Evolutionary conservation across 1,140 invertebrate species (phyloP).

Genomic region (Aphidius ervi): DNA sequence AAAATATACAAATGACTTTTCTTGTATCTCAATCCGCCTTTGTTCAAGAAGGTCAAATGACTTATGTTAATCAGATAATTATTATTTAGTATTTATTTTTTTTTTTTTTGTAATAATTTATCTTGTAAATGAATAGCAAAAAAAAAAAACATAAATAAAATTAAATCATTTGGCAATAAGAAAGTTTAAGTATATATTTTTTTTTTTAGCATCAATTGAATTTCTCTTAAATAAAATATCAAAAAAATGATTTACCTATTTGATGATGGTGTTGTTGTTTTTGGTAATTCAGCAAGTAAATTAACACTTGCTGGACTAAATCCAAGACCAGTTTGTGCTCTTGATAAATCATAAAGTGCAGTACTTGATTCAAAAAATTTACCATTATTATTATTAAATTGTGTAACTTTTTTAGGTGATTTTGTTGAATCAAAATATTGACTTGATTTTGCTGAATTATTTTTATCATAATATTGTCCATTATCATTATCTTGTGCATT

Average conservation of each 20-base stretch:
- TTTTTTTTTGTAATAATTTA: too few species aligned
- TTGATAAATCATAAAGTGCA: slow-evolving; percentile 37
- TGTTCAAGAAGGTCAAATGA: too few species aligned
- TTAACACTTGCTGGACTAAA: slow-evolving; percentile 51
- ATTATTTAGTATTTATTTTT: not conserved
- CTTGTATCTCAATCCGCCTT: too few species aligned
- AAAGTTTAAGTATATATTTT: too few species aligned
- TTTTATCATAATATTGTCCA: slow-evolving; percentile 36
- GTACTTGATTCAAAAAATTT: slow-evolving; percentile 46
- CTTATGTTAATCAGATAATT: too few species aligned
- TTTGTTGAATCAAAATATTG: slow-evolving; percentile 43
- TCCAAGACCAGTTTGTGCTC: slow-evolving; percentile 43
- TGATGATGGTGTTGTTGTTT: slow-evolving; percentile 43
- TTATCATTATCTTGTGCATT: slow-evolving; percentile 21
- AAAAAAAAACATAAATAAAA: not conserved
- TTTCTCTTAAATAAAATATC: not conserved
- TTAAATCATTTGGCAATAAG: too few species aligned
- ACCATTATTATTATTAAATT: slow-evolving; percentile 38
- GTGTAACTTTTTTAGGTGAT: slow-evolving; percentile 40
- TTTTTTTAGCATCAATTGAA: too few species aligned
- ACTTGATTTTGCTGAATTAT: slow-evolving; percentile 32
- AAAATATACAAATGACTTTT: not conserved
- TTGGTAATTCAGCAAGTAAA: slow-evolving; percentile 46
- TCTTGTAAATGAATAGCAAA: too few species aligned
- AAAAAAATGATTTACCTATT: slow-evolving; percentile 30